These are phyloP conservation scores for Byasa hedistus DNA, from an alignment of 2,888 invertebrate species.

Conservation along the genomic window DNA sequence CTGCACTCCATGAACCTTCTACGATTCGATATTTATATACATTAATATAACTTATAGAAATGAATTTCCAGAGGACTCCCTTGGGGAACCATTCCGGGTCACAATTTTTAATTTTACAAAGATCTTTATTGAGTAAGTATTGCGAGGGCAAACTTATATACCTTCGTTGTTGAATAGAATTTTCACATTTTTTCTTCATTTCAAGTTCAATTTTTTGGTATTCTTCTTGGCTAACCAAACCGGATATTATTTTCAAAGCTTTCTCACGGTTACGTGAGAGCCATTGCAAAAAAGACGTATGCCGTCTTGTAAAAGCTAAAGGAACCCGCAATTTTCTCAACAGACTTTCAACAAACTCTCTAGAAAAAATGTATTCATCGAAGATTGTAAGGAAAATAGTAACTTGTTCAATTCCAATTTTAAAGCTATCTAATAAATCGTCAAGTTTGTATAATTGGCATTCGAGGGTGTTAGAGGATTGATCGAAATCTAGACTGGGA, in stretches of 20 bases:
- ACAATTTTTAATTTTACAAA: background rate
- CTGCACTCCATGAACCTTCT: constrained; percentile 16
- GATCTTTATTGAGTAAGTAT: constrained; percentile 10
- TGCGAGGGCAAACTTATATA: constrained; percentile 1
- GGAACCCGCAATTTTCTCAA: constrained; percentile 21
- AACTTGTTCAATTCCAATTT: constrained; percentile 37
- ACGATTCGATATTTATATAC: constrained; percentile 14
- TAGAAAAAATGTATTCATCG: constrained; percentile 37
- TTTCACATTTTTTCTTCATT: constrained; percentile 1
- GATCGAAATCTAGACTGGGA: constrained; percentile 33
- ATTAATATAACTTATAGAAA: constrained; percentile 24
- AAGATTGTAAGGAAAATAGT: constrained; percentile 42
- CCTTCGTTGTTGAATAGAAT: background rate
- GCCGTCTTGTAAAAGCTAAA: background rate
- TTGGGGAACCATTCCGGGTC: constrained; percentile 27
- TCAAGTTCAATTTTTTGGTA: background rate
- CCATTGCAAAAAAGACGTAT: constrained; percentile 5
- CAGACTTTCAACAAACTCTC: constrained; percentile 34
- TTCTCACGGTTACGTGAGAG: background rate
- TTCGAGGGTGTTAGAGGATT: constrained; percentile 25
- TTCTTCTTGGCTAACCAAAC: background rate
- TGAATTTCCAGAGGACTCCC: constrained; percentile 13
- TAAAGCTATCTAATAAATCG: constrained; percentile 37
- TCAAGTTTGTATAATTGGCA: constrained; percentile 38
- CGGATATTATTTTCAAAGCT: constrained; percentile 3